Evolutionary conservation across 2,888 invertebrate species (phyloP), one percentile per base, ranked within the genome.

Genomic region (Caenorhabditis sp.): DNA sequence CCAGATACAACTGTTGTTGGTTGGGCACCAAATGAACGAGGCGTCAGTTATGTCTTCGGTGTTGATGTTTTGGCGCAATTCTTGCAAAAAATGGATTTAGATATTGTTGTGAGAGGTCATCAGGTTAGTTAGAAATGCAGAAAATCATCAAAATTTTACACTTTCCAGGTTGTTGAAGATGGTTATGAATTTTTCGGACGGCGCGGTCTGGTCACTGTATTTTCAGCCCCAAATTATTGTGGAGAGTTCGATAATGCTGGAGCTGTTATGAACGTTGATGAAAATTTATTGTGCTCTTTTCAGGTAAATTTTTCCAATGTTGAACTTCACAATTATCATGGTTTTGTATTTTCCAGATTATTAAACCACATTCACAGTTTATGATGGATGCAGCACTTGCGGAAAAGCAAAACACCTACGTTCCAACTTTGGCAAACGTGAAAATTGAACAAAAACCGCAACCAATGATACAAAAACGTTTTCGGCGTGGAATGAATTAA

Each of bases 191-290:
- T 85, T 70, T 85, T 85, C 72, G 81, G 81, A 8, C 69, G 81
- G 43, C 76, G 87, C 20, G 85, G 89, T 88, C 82, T 91, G 58
- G 90, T 91, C 43, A 91, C 91, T 7, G 85, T 91, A 49, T 91
- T 91, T 87, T 90, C 90, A 70, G 91, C 91, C 1, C 90, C 91
- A 20, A 90, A 91, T 81, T 91, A 91, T 87, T 91, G 91, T 82
- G 90, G 90, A 3, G 90, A 91, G 82, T 91, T 91, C 85, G 89
- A 91, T 84, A 91, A 91, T 81, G 90, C 91, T 12, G 91, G 90
- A 31, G 91, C 90, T 52, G 89, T 90, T 27, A 90, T 91, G 90
- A 89, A 89, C 23, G 90, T 84, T 26, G 84, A 84, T 57, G 78
- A 83, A 69, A 83, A 83, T 53, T 67, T 84, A 10, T 65, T 83